Conservation (phyloP, 2,113 vertebrate genomes). For the Regulus satrapa region DNA sequence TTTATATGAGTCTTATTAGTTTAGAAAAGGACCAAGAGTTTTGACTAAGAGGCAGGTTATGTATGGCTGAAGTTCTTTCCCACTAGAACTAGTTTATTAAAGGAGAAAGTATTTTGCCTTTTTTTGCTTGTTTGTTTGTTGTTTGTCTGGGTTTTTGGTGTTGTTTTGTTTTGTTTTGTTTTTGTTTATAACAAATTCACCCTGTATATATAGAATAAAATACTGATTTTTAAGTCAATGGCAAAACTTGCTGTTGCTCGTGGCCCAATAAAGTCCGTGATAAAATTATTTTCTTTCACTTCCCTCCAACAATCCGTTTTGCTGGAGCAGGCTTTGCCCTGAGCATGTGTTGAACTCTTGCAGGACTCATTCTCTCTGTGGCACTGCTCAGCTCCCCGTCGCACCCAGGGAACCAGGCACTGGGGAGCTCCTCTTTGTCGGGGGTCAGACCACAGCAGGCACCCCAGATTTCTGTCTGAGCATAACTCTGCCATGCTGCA, state of each 20-base stretch:
- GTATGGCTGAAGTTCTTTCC: background rate
- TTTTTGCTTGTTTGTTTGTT: no score
- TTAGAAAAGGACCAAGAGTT: background rate
- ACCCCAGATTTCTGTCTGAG: background rate
- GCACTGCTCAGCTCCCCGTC: background rate
- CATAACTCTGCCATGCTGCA: background rate
- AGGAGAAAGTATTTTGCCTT: background rate
- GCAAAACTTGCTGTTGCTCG: background rate
- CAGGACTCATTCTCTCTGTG: background rate
- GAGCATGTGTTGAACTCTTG: background rate
- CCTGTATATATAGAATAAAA: background rate
- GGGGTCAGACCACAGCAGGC: background rate
- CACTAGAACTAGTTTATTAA: background rate
- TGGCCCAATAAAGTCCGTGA: background rate
- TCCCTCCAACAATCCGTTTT: background rate
- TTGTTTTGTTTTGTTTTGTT: no score
- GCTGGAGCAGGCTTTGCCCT: background rate
- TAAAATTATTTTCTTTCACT: background rate
- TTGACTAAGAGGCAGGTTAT: background rate
- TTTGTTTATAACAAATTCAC: background rate
- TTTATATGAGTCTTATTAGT: background rate
- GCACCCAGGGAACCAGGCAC: fast-evolving
- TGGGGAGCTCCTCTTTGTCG: background rate
- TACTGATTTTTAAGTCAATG: background rate
- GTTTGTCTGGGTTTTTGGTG: no score